Conservation (phyloP, 2,113 vertebrate genomes). For the Embiotoca jacksoni region DNA sequence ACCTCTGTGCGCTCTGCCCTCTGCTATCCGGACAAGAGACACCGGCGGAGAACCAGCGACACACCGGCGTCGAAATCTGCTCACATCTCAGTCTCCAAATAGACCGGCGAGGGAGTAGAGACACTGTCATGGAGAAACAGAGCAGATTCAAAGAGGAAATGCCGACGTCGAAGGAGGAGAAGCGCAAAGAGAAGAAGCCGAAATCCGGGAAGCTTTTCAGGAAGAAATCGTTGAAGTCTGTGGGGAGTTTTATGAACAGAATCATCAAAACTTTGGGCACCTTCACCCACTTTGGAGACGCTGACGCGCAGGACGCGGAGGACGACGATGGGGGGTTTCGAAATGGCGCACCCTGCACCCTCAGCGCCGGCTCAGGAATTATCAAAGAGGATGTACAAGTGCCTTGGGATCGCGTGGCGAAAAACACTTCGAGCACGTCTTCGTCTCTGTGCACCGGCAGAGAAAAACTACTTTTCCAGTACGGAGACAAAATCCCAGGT, state of each 20-base stretch:
- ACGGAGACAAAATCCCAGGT: constrained; percentile 86
- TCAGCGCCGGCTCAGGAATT: constrained; percentile 72
- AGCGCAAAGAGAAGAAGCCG: constrained; percentile 79
- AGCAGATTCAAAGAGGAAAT: constrained; percentile 49
- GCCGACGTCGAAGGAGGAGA: constrained; percentile 63
- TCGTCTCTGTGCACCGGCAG: constrained; percentile 72
- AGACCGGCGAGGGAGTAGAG: constrained; percentile 8
- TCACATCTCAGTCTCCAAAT: constrained; percentile 10
- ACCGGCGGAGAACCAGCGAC: constrained; percentile 55
- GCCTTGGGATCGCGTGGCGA: constrained; percentile 55
- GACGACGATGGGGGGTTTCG: constrained; percentile 85
- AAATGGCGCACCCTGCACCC: constrained; percentile 77
- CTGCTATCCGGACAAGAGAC: constrained; percentile 51
- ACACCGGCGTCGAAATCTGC: constrained; percentile 39
- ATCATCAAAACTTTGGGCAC: constrained; percentile 86
- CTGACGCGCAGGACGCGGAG: constrained; percentile 74
- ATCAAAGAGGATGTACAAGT: constrained; percentile 57
- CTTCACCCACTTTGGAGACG: constrained; percentile 83
- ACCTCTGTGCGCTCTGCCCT: constrained; percentile 53
- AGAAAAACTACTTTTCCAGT: constrained; percentile 75
- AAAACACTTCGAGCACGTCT: constrained; percentile 60
- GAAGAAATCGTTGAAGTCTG: constrained; percentile 84
- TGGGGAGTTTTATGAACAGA: constrained; percentile 86
- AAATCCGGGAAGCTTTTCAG: constrained; percentile 80
- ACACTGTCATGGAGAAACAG: constrained; percentile 64